A percentile compares a stretch with the other conserved stretches of the same genome.
These are phyloP conservation scores for Propithecus coquereli DNA, from an alignment of 2,113 vertebrate species.

Conservation along the genomic window DNA sequence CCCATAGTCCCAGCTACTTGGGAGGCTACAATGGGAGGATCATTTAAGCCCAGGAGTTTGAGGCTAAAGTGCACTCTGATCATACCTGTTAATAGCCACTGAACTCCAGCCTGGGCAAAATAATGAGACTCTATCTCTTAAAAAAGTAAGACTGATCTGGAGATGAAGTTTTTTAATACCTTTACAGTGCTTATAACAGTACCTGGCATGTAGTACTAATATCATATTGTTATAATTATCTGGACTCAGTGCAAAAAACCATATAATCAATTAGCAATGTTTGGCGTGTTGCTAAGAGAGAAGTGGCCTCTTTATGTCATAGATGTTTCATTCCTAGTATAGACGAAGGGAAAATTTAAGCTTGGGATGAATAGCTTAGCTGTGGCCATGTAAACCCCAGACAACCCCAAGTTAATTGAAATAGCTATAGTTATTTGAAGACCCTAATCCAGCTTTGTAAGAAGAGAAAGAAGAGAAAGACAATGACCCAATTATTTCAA, in stretches of 20 bases:
- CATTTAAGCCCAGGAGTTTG: too few relatives aligned
- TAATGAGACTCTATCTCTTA: too few relatives aligned
- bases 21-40: too few relatives aligned
- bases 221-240: not conserved
- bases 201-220: not conserved
- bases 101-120: too few relatives aligned
- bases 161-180: not conserved
- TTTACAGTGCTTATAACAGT: not conserved
- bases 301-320: not conserved
- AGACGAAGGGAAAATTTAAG: not conserved
- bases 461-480: not conserved
- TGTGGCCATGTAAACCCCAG: not conserved
- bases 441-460: not conserved
- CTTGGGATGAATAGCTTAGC: not conserved
- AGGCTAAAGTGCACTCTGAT: too few relatives aligned
- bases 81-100: too few relatives aligned
- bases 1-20: too few relatives aligned
- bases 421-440: not conserved
- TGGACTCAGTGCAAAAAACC: not conserved
- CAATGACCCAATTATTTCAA: not conserved
- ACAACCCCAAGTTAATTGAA: not conserved
- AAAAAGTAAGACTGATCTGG: not conserved
- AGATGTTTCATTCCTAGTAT: not conserved
- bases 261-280: not conserved
- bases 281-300: not conserved